Evolutionary conservation across 2,113 vertebrate species (phyloP).

Genomic region (Helogale parvula): DNA sequence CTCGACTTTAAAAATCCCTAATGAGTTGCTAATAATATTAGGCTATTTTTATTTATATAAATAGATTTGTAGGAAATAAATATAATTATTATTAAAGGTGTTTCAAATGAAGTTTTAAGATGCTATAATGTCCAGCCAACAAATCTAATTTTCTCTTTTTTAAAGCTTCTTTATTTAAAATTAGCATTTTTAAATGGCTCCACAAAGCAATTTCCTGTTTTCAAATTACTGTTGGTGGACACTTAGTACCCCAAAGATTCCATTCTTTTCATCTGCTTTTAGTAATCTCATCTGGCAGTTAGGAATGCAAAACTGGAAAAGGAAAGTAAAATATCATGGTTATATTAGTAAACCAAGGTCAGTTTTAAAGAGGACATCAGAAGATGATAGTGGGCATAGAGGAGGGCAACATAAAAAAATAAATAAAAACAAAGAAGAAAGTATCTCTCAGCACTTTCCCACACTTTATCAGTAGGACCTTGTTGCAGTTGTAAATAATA

Average conservation of each 20-base stretch:
- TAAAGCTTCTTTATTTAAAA: neutral
- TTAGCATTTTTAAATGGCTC: neutral
- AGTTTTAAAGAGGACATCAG: neutral
- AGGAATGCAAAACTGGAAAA: neutral
- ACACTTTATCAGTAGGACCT: neutral
- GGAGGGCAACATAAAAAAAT: neutral
- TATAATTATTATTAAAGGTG: neutral
- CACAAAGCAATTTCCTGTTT: neutral
- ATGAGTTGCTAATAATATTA: neutral
- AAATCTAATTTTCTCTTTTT: neutral
- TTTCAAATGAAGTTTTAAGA: neutral
- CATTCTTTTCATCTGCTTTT: neutral
- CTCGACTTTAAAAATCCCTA: neutral
- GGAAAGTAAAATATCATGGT: neutral
- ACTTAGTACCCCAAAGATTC: neutral
- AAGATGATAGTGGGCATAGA: neutral
- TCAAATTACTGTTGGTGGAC: neutral
- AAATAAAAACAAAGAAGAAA: neutral
- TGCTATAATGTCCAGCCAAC: neutral
- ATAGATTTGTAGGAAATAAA: neutral
- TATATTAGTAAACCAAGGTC: neutral
- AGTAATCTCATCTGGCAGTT: neutral
- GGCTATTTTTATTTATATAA: slow-evolving; percentile 26
- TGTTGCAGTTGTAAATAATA: neutral
- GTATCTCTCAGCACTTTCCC: neutral